A percentile compares a stretch with the other conserved stretches of the same genome.
These are phyloP conservation scores for Siniperca knerii DNA, from an alignment of 2,113 vertebrate genomes.

Conservation along the genomic window DNA sequence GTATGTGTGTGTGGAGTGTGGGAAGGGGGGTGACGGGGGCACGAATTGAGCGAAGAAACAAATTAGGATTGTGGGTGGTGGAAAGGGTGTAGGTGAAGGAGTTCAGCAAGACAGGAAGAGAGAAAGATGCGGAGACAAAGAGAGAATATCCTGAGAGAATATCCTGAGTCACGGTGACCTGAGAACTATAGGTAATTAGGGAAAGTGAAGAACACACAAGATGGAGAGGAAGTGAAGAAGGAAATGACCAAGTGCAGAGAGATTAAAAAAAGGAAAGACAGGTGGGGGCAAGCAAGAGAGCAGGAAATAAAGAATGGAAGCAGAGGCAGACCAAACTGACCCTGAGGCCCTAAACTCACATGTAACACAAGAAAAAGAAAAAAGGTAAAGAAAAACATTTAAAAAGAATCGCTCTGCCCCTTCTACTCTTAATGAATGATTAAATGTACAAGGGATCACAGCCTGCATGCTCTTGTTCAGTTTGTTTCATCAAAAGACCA, in stretches of 20 bases:
- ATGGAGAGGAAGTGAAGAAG: conserved; percentile 28
- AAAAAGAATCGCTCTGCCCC: background rate
- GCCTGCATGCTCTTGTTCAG: background rate
- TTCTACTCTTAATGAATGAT: background rate
- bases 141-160: conserved; percentile 38
- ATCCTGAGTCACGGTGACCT: conserved; percentile 38
- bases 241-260: conserved; percentile 49
- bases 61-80: conserved; percentile 54
- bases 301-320: conserved; percentile 49
- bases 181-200: conserved; percentile 23
- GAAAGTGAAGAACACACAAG: conserved; percentile 29
- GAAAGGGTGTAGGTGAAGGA: conserved; percentile 37
- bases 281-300: conserved; percentile 33
- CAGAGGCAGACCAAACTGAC: conserved; percentile 51
- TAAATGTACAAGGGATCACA: background rate
- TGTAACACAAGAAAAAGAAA: background rate
- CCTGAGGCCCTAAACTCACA: conserved; percentile 27
- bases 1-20: background rate
- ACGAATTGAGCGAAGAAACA: conserved; percentile 56
- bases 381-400: background rate
- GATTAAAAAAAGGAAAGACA: conserved; percentile 34
- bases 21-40: background rate
- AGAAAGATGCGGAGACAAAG: background rate
- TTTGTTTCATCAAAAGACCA: background rate
- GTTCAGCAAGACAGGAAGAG: conserved; percentile 46